A percentile compares a stretch with the other conserved stretches of the same genome.
Conservation (phyloP, 1,140 invertebrate genomes). For the Dufourea novaeangliae region DNA sequence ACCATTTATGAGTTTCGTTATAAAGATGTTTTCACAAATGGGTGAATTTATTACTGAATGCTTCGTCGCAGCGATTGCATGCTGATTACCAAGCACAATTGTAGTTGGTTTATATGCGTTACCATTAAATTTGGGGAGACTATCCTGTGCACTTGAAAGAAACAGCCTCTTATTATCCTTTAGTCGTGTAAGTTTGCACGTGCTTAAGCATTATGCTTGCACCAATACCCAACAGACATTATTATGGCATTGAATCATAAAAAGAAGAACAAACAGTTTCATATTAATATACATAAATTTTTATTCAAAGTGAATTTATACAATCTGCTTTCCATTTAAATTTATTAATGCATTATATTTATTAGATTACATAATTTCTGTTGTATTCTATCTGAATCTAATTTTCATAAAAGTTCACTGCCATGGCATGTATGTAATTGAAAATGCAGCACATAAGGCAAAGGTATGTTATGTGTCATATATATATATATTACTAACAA, state of each 20-base stretch:
- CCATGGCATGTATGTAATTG: not conserved
- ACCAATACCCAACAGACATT: constrained; percentile 10
- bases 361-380: not conserved
- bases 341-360: not conserved
- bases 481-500: constrained; percentile 15
- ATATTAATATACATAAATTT: constrained; percentile 6
- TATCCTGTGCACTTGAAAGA: constrained; percentile 71
- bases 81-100: constrained; percentile 50
- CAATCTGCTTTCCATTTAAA: not conserved
- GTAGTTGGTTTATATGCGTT: constrained; percentile 56
- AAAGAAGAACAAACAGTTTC: not conserved
- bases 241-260: constrained; percentile 19
- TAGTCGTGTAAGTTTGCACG: constrained; percentile 67
- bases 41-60: constrained; percentile 45
- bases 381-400: not conserved
- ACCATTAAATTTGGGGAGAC: constrained; percentile 53
- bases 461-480: not conserved
- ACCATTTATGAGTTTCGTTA: constrained; percentile 2
- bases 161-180: constrained; percentile 76
- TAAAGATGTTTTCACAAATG: constrained; percentile 2
- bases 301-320: not conserved
- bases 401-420: constrained; percentile 6
- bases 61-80: constrained; percentile 60
- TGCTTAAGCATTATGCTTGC: constrained; percentile 56
- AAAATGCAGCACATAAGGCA: constrained; percentile 6